Evolutionary conservation across 2,888 invertebrate genomes (phyloP).

Genomic region (Nebria salina): DNA sequence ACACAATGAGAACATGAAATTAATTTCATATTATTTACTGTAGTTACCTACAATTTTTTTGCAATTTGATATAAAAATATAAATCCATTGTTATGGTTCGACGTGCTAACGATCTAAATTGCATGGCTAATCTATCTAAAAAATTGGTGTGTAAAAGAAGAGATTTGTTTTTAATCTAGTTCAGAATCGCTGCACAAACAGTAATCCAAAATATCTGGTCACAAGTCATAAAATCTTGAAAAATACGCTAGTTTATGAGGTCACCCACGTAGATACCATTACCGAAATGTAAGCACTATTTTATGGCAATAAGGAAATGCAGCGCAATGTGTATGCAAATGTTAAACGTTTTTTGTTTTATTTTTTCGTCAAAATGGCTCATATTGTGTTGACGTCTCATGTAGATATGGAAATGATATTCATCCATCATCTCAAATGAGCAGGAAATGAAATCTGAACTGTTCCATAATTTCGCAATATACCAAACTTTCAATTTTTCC

Average conservation of each 20-base stretch:
- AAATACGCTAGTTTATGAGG: neutral
- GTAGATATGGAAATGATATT: neutral
- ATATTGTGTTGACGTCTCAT: neutral
- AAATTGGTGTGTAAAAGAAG: neutral
- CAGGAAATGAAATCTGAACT: neutral
- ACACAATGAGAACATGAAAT: constrained; percentile 16
- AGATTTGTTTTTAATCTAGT: no score
- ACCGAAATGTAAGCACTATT: neutral
- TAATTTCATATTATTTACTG: neutral
- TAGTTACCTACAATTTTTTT: neutral
- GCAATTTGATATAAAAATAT: neutral
- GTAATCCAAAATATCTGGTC: no score
- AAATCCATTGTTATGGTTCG: neutral
- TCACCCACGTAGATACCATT: neutral
- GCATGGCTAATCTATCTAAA: neutral
- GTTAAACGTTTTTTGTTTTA: neutral
- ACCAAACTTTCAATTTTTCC: neutral
- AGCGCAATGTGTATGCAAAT: neutral
- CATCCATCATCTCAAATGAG: neutral
- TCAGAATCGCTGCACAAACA: no score
- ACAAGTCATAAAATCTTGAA: neutral
- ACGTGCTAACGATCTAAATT: neutral
- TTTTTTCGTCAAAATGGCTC: neutral
- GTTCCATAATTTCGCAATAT: neutral
- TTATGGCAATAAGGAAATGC: neutral